Evolutionary conservation across 2,888 invertebrate genomes (phyloP), one percentile per base, ranked within the genome.

Genomic region (Bimastos eiseni): DNA sequence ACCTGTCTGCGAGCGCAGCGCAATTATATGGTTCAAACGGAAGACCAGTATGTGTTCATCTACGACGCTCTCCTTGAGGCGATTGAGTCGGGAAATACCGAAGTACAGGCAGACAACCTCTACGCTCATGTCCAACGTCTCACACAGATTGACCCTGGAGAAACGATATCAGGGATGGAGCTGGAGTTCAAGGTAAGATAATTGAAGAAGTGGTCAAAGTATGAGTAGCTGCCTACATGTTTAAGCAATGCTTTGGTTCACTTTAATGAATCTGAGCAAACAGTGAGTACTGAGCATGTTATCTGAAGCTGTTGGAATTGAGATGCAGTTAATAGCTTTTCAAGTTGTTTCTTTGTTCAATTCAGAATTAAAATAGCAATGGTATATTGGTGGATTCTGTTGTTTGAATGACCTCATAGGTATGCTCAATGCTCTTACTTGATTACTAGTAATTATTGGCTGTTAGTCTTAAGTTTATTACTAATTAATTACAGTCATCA

Each of bases 1-100:
- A 99, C 99, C 30, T 98, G 98, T 94, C 96, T 99, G 92, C 96
- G 99, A 91, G 98, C 99, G 38, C 99, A 99, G 95, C 97, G 99
- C 90, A 99, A 99, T 95, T 99, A 99, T 96, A 99, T 99, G 99
- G 91, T 99, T 44, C 95, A 95, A 93, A 99, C 99, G n/a, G 99
- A 99, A 95, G 99, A 99, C 95, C 99, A 99, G 95, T 99, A 99
- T 95, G 98, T 99, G 93, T 99, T 99, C 96, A 99, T 99, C 93
- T 99, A 99, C 95, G 99, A 99, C 95, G 98, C 99, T 5, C 92
- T 99, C 37, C 96, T 99, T 91, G 99, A 99, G 95, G 99, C 99
- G 13, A 98, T 98, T 15, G 97, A 98, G 92, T 98, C 98, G 94
- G 99, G 99, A 0, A 97, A 97, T 94, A 99, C 99, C 0, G 99